Evolutionary conservation across 2,888 invertebrate species (phyloP).

Genomic region (Uropetala carovei): DNA sequence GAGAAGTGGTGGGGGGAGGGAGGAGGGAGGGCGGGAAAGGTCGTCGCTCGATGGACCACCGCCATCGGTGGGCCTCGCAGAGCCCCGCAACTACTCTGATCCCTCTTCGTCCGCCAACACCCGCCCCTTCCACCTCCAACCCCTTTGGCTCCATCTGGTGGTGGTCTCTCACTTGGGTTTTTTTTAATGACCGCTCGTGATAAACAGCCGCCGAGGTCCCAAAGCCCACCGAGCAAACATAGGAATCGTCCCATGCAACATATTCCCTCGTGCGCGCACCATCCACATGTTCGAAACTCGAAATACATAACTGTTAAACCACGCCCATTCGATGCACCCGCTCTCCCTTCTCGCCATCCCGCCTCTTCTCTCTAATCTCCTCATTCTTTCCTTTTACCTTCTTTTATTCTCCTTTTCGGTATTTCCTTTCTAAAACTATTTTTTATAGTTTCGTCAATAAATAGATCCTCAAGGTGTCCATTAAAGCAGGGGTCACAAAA

Average conservation of each 20-base stretch:
- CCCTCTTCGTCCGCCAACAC: too few relatives aligned
- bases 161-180: conserved; percentile 16
- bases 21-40: neutral
- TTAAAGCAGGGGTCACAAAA: too few relatives aligned
- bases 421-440: too few relatives aligned
- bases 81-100: too few relatives aligned
- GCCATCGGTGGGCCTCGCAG: neutral
- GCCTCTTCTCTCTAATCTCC: neutral
- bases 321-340: neutral
- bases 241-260: conserved; percentile 19
- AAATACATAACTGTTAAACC: conserved; percentile 24
- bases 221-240: conserved; percentile 2
- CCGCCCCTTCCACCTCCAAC: neutral
- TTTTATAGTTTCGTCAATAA: too few relatives aligned
- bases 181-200: conserved; percentile 35
- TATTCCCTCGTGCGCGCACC: neutral
- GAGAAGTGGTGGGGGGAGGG: neutral
- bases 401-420: neutral
- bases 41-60: neutral
- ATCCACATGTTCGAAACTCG: neutral
- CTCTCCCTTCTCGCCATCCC: neutral
- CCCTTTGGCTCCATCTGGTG: conserved; percentile 32
- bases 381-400: neutral
- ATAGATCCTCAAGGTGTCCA: too few relatives aligned
- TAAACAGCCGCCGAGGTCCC: neutral